Conservation (phyloP, 2,888 invertebrate genomes). For the Nasonovia ribisnigri region DNA sequence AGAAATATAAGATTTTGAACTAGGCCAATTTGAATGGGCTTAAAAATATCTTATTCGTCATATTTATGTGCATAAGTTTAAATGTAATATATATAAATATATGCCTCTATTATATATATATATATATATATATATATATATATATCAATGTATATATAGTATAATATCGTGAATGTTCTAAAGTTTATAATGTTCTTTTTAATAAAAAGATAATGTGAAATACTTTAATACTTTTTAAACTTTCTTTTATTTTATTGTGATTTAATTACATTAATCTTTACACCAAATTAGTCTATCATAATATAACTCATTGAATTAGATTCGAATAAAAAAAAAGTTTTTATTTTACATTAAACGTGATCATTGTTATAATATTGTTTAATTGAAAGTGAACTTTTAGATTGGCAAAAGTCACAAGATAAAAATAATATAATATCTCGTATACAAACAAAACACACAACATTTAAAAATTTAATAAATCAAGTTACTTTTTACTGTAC, state of each 20-base stretch:
- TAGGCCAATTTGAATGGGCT: neutral
- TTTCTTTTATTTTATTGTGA: constrained; percentile 37
- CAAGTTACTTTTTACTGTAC: neutral
- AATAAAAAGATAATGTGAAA: constrained; percentile 45
- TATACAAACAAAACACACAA: neutral
- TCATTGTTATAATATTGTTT: constrained; percentile 42
- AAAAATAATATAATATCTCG: neutral
- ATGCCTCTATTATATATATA: neutral
- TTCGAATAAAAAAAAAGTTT: constrained; percentile 8
- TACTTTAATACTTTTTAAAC: constrained; percentile 50
- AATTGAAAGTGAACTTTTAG: constrained; percentile 52
- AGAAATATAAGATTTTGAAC: neutral
- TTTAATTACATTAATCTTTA: constrained; percentile 47
- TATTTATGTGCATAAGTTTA: neutral
- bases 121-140: neutral
- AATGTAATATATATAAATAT: neutral
- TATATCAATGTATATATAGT: neutral
- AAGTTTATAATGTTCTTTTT: constrained; percentile 45
- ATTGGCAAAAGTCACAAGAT: constrained; percentile 12
- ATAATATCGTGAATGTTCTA: constrained; percentile 8
- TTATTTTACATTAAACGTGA: neutral
- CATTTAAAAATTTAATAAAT: neutral
- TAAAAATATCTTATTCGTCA: neutral
- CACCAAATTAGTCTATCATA: constrained; percentile 50
- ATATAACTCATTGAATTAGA: constrained; percentile 42